A percentile compares a stretch with the other conserved stretches of the same genome.
These are phyloP conservation scores for Semaprochilodus insignis DNA, from an alignment of 2,797 vertebrate genomes.

Conservation along the genomic window DNA sequence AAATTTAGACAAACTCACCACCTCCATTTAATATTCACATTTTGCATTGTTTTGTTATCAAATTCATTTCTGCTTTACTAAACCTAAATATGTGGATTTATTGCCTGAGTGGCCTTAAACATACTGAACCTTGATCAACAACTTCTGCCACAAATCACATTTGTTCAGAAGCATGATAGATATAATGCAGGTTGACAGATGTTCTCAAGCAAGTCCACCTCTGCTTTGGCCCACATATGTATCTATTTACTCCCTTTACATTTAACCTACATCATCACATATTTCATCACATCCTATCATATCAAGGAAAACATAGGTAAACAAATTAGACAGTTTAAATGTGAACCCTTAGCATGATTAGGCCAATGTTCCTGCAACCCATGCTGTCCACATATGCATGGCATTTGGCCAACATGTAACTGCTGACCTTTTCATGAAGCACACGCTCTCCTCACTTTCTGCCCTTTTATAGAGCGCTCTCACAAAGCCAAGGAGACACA, in stretches of 20 bases:
- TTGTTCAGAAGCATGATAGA: not conserved
- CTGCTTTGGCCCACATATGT: not conserved
- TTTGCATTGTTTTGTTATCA: too few species aligned
- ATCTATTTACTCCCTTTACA: not conserved
- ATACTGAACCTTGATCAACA: not conserved
- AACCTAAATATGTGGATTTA: too few species aligned
- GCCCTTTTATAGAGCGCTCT: slow-evolving; percentile 22
- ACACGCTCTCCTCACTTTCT: slow-evolving; percentile 24
- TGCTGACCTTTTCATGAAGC: slow-evolving; percentile 28
- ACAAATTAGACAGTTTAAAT: not conserved
- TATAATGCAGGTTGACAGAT: not conserved
- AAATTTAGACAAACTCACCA: too few species aligned
- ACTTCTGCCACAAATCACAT: not conserved
- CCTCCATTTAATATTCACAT: too few species aligned
- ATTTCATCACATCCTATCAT: not conserved
- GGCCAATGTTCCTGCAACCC: slow-evolving; percentile 10
- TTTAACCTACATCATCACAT: not conserved
- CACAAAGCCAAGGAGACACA: slow-evolving; percentile 28
- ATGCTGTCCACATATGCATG: slow-evolving; percentile 21
- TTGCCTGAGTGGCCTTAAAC: not conserved
- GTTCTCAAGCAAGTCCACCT: not conserved
- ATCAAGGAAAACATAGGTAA: not conserved
- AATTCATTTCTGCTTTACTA: too few species aligned
- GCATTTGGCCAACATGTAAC: slow-evolving; percentile 34
- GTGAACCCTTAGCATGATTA: not conserved